These are phyloP conservation scores for Conus canariensis DNA, from an alignment of 2,888 invertebrate genomes.

Conservation along the genomic window DNA sequence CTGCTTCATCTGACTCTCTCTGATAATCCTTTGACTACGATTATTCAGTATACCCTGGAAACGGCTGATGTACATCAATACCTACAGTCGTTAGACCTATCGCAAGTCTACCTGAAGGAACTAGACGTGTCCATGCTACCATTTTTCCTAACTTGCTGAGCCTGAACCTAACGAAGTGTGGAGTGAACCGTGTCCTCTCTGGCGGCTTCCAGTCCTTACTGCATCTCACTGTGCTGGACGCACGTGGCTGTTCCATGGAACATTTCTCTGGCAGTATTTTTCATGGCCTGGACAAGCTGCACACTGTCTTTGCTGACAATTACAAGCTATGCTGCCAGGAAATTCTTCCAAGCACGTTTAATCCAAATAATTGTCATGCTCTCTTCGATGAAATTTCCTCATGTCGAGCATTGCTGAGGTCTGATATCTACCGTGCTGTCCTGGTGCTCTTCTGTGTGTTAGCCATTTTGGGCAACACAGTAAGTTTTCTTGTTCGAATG, in stretches of 20 bases:
- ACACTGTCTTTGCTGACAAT: slow-evolving; percentile 26
- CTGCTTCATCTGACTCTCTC: slow-evolving; percentile 21
- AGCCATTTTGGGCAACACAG: slow-evolving; percentile 4
- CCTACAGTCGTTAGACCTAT: slow-evolving; percentile 13
- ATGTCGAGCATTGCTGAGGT: slow-evolving; percentile 21
- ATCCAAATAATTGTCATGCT: neutral
- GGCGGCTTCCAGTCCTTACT: slow-evolving; percentile 5
- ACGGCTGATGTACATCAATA: neutral
- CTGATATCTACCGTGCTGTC: neutral
- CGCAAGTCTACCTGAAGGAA: neutral
- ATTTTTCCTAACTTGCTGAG: slow-evolving; percentile 78
- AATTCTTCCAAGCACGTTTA: neutral
- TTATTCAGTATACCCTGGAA: neutral
- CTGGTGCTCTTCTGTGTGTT: neutral
- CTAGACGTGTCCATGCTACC: neutral
- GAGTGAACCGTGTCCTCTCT: neutral
- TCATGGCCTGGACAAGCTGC: slow-evolving; percentile 10
- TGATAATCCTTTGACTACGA: slow-evolving; percentile 10
- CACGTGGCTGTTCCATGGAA: slow-evolving; percentile 6
- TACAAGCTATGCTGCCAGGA: slow-evolving; percentile 39
- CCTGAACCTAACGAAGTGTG: neutral
- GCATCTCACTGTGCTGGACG: neutral
- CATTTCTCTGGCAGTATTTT: slow-evolving; percentile 13
- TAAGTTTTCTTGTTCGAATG: neutral
- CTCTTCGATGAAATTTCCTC: slow-evolving; percentile 31